phyloP scores from a whole-genome alignment of 2,797 vertebrate species.

The Intellagama lesueurii region DNA sequence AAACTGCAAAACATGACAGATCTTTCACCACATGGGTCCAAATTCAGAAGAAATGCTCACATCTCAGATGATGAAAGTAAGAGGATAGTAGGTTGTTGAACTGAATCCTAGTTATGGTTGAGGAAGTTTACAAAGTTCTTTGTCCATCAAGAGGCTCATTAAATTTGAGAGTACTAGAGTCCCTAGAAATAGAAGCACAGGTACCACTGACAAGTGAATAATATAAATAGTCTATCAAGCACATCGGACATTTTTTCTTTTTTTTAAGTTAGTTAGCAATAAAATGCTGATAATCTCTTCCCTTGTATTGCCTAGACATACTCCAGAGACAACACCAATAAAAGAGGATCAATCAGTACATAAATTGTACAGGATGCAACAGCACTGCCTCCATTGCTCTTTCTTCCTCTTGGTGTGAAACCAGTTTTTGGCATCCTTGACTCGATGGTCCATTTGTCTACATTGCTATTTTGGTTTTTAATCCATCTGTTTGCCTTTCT shows the following conservation, averaged over 20 bases:
- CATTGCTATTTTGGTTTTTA: constrained; percentile 40
- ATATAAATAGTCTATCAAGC: neutral
- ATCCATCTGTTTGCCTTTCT: constrained; percentile 51
- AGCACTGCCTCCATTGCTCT: constrained; percentile 27
- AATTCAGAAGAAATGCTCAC: neutral
- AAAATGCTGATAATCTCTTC: neutral
- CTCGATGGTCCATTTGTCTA: constrained; percentile 54
- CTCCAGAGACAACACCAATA: constrained; percentile 47
- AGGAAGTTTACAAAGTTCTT: neutral
- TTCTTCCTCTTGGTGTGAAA: constrained; percentile 47
- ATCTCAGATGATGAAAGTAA: neutral
- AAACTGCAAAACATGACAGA: constrained; percentile 6
- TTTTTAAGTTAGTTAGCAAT: constrained; percentile 4
- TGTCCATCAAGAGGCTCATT: neutral
- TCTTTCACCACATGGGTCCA: neutral
- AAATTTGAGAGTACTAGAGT: neutral
- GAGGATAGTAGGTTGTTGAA: neutral
- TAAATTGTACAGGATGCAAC: constrained; percentile 40
- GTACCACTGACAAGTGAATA: neutral
- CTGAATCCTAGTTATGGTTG: neutral
- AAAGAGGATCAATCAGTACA: constrained; percentile 11
- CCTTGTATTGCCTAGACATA: constrained; percentile 35
- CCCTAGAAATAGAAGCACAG: neutral
- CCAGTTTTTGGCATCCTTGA: constrained; percentile 40
- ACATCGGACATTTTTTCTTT: neutral